Evolutionary conservation across 2,113 vertebrate species (phyloP).

Genomic region (Noturus placidus): DNA sequence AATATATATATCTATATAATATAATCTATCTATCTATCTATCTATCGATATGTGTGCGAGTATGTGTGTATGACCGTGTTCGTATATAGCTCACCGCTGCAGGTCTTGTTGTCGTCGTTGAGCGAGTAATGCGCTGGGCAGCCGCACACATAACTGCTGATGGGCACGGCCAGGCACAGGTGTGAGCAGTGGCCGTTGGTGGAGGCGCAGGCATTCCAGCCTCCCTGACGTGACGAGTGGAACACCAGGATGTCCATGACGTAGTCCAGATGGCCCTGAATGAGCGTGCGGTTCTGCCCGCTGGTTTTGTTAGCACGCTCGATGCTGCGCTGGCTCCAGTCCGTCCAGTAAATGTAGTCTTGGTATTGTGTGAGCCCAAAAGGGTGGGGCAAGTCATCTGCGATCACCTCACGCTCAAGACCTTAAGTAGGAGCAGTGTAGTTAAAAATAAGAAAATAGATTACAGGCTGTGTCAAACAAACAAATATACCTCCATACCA

Average conservation of each 20-base stretch:
- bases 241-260: conserved; percentile 98
- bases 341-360: conserved; percentile 97
- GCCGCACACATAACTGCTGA: conserved; percentile 87
- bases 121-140: conserved; percentile 96
- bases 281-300: conserved; percentile 91
- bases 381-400: conserved; percentile 92
- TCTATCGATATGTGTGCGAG: conserved; percentile 19
- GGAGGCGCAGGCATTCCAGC: conserved; percentile 86
- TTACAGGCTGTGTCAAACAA: background rate
- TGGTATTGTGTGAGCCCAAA: conserved; percentile 94
- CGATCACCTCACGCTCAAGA: conserved; percentile 86
- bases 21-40: no score
- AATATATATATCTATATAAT: background rate
- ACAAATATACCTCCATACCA: background rate
- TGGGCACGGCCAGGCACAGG: conserved; percentile 89
- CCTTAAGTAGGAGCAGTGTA: conserved; percentile 67
- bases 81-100: conserved; percentile 82
- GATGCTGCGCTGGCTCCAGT: conserved; percentile 94
- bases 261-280: conserved; percentile 92
- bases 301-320: conserved; percentile 91
- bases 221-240: conserved; percentile 95
- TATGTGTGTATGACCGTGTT: background rate
- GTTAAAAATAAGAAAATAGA: background rate
- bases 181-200: conserved; percentile 90
- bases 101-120: conserved; percentile 94